Conservation (phyloP, 2,888 invertebrate species). For the Uloborus plumipes region DNA sequence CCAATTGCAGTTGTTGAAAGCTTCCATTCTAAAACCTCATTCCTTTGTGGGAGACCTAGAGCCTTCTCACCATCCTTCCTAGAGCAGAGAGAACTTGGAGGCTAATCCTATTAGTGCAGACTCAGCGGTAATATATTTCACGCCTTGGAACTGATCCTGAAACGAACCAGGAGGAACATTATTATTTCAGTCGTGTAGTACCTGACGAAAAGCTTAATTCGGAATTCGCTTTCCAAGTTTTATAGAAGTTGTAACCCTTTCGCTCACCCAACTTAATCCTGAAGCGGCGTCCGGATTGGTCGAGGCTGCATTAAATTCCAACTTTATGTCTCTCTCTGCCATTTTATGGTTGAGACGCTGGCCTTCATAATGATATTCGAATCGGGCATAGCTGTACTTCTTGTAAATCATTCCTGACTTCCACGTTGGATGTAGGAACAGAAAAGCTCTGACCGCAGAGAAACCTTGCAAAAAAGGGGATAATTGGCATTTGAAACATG, state of each 20-base stretch:
- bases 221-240: slow-evolving; percentile 47
- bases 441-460: slow-evolving; percentile 19
- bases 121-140: slow-evolving; percentile 27
- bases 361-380: slow-evolving; percentile 38
- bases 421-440: slow-evolving; percentile 19
- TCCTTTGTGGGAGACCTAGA: slow-evolving; percentile 3
- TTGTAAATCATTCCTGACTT: slow-evolving; percentile 37
- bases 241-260: slow-evolving; percentile 48
- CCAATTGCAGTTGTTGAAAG: slow-evolving; percentile 8
- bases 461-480: slow-evolving; percentile 25
- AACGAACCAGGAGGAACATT: slow-evolving; percentile 15
- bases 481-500: slow-evolving; percentile 30
- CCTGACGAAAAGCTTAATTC: slow-evolving; percentile 50
- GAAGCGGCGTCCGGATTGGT: slow-evolving; percentile 25
- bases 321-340: slow-evolving; percentile 29
- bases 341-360: slow-evolving; percentile 27
- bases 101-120: slow-evolving; percentile 46
- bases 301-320: slow-evolving; percentile 37
- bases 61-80: not conserved
- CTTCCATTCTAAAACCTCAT: not conserved
- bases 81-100: slow-evolving; percentile 18
- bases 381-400: slow-evolving; percentile 26
- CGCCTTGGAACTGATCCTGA: slow-evolving; percentile 16
- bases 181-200: slow-evolving; percentile 44
- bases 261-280: slow-evolving; percentile 36